These are phyloP conservation scores for Tyrophagus putrescentiae DNA, from an alignment of 1,140 invertebrate species.

Conservation along the genomic window DNA sequence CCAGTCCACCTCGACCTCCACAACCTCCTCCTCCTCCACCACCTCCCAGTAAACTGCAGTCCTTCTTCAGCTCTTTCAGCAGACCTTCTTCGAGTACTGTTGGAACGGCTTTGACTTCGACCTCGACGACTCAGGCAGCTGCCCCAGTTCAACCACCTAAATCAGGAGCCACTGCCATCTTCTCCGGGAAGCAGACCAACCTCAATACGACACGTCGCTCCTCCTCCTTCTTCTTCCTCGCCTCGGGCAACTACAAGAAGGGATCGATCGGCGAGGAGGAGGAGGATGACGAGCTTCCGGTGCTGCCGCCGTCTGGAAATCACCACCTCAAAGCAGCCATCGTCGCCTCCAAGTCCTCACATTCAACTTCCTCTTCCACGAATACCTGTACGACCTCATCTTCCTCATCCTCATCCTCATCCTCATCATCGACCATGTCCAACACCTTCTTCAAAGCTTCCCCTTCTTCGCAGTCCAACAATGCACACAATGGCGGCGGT, in stretches of 20 bases:
- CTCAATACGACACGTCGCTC: neutral
- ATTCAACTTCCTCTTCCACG: conserved; percentile 4
- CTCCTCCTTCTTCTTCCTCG: conserved; percentile 8
- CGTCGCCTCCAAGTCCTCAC: conserved; percentile 1
- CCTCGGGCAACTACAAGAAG: neutral
- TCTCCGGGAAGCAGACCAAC: neutral
- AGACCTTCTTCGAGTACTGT: no score
- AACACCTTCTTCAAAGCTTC: conserved; percentile 13
- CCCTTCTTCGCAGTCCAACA: neutral
- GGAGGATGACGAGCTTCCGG: neutral
- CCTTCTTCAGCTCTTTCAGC: neutral
- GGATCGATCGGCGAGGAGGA: neutral
- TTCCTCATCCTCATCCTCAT: conserved; percentile 1
- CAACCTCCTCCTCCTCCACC: neutral
- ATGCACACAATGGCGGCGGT: neutral
- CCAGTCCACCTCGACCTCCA: neutral
- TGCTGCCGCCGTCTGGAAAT: no score
- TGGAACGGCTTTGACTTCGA: neutral
- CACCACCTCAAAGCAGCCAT: no score
- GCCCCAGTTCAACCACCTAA: neutral
- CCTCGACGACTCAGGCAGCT: no score
- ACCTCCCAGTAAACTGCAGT: neutral
- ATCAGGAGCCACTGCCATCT: neutral
- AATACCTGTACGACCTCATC: neutral
- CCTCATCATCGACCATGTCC: conserved; percentile 10